Conservation (phyloP, 2,113 vertebrate species). For the Phalacrocorax aristotelis region DNA sequence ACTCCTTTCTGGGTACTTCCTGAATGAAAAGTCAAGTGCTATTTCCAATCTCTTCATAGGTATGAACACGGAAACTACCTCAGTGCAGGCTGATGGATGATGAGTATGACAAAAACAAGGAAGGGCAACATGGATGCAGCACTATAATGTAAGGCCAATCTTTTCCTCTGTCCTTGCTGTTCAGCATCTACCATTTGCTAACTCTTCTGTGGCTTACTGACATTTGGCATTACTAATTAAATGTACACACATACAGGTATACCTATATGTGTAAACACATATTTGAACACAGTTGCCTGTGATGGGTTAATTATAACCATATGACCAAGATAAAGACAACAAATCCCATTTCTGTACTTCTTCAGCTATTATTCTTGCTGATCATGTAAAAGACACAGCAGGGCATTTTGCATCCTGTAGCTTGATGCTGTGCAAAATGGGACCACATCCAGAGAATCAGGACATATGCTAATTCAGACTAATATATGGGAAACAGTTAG, state of each 20-base stretch:
- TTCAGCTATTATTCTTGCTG: constrained; percentile 5
- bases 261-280: background rate
- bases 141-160: background rate
- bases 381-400: constrained; percentile 26
- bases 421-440: constrained; percentile 27
- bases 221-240: background rate
- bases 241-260: background rate
- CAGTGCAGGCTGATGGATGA: background rate
- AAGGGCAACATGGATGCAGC: background rate
- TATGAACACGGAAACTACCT: background rate
- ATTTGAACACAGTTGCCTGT: background rate
- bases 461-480: constrained; percentile 60
- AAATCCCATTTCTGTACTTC: background rate
- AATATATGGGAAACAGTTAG: constrained; percentile 21
- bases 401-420: background rate
- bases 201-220: background rate
- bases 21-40: background rate
- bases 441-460: constrained; percentile 46
- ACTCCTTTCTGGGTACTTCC: background rate
- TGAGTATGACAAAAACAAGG: background rate
- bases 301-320: background rate
- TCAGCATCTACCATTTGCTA: background rate
- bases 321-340: background rate
- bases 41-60: background rate
- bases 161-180: background rate